phyloP scores from a whole-genome alignment of 2,888 invertebrate species.

The Eristalis tenax region DNA sequence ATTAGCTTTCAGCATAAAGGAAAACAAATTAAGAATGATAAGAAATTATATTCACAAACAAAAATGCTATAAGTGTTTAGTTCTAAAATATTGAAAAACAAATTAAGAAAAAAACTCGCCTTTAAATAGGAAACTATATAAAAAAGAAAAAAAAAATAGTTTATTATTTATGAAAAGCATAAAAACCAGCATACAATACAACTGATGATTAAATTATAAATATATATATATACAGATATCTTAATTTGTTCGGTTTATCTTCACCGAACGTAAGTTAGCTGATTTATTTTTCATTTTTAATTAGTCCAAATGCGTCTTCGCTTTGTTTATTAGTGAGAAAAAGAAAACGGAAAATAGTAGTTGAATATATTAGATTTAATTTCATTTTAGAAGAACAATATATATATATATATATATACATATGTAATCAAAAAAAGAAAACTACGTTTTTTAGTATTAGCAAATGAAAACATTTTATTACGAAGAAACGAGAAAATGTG shows the following conservation, averaged over 20 bases:
- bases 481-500: conserved; percentile 36
- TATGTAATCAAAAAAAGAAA: conserved; percentile 47
- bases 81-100: conserved; percentile 19
- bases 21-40: conserved; percentile 40
- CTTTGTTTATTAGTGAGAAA: conserved; percentile 40
- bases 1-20: conserved; percentile 49
- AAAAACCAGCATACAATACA: conserved; percentile 46
- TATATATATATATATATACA: conserved; percentile 53
- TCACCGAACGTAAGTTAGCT: conserved; percentile 32
- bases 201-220: conserved; percentile 40
- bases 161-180: conserved; percentile 54
- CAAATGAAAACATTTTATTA: conserved; percentile 50
- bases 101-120: conserved; percentile 37
- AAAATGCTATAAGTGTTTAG: conserved; percentile 48
- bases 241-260: conserved; percentile 33
- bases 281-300: conserved; percentile 34
- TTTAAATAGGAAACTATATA: conserved; percentile 64
- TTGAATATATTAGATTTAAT: conserved; percentile 58
- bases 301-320: conserved; percentile 59
- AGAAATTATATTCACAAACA: conserved; percentile 44
- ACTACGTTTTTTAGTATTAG: conserved; percentile 65
- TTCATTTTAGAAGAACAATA: conserved; percentile 38
- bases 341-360: conserved; percentile 25
- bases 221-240: conserved; percentile 5
- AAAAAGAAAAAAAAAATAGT: conserved; percentile 29